A percentile compares a stretch with the other conserved stretches of the same genome.
phyloP scores from a whole-genome alignment of 2,888 invertebrate genomes.

The Diplolepis rosae region DNA sequence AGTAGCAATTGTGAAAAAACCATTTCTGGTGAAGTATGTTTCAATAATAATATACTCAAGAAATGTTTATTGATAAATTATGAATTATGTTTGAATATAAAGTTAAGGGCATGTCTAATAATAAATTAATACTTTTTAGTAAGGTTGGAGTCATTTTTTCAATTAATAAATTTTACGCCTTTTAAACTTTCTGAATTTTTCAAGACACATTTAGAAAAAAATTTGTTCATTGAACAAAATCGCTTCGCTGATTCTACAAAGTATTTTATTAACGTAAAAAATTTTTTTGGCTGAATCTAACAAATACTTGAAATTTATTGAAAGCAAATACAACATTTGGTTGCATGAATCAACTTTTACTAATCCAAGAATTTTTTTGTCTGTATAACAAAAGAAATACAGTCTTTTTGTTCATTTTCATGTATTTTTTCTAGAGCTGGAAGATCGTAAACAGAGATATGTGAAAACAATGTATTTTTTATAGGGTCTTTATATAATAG shows the following conservation, averaged over 20 bases:
- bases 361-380: not conserved
- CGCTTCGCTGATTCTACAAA: too few species aligned
- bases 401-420: not conserved
- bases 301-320: too few species aligned
- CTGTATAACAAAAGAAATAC: too few species aligned
- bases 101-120: conserved; percentile 1
- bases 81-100: conserved; percentile 1
- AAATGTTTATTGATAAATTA: conserved; percentile 7
- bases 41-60: conserved; percentile 18
- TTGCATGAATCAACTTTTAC: not conserved
- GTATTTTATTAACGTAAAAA: too few species aligned
- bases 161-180: not conserved
- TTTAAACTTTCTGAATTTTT: not conserved
- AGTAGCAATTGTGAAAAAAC: not conserved
- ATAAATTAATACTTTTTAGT: conserved; percentile 18
- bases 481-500: not conserved
- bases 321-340: too few species aligned
- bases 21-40: not conserved
- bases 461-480: not conserved
- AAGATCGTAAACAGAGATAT: conserved; percentile 22
- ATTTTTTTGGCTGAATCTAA: too few species aligned
- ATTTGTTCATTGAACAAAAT: too few species aligned
- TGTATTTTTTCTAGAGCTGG: not conserved
- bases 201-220: too few species aligned
- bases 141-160: not conserved